Evolutionary conservation across 1,140 invertebrate species (phyloP).

Genomic region (Orussus abietinus): DNA sequence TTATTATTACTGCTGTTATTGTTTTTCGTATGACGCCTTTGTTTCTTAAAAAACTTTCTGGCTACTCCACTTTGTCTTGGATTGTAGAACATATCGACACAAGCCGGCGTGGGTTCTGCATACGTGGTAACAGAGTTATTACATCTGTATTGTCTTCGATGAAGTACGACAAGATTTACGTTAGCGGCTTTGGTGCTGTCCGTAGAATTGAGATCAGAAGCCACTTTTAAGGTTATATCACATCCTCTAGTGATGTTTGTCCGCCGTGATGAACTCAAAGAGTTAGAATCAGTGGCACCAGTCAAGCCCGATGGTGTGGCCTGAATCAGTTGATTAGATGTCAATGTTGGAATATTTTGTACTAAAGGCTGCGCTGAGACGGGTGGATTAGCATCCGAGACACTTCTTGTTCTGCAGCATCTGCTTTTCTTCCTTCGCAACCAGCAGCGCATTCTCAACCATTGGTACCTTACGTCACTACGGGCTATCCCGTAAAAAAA

Average conservation of each 20-base stretch:
- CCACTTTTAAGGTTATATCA: constrained; percentile 32
- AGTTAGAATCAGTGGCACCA: constrained; percentile 46
- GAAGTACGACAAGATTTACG: constrained; percentile 64
- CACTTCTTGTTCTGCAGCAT: constrained; percentile 62
- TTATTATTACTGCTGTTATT: constrained; percentile 70
- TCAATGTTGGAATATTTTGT: constrained; percentile 36
- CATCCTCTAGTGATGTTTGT: constrained; percentile 39
- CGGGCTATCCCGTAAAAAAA: constrained; percentile 82
- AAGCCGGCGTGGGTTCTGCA: constrained; percentile 57
- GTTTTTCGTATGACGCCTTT: constrained; percentile 68
- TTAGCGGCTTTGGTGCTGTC: constrained; percentile 50
- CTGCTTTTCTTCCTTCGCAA: constrained; percentile 58
- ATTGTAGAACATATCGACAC: constrained; percentile 85
- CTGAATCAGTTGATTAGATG: too few species aligned
- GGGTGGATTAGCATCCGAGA: constrained; percentile 61
- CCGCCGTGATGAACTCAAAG: constrained; percentile 39
- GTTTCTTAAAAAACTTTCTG: constrained; percentile 87
- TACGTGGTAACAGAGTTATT: constrained; percentile 68
- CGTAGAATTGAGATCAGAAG: constrained; percentile 28
- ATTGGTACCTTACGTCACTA: constrained; percentile 74
- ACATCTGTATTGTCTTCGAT: constrained; percentile 66
- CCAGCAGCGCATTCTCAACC: constrained; percentile 64
- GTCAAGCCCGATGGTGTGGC: too few species aligned
- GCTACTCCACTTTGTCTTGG: constrained; percentile 89
- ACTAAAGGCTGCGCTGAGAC: constrained; percentile 53